A percentile compares a stretch with the other conserved stretches of the same genome.
Evolutionary conservation across 2,113 vertebrate genomes (phyloP).

Genomic region (Psilopsiagon aurifrons): DNA sequence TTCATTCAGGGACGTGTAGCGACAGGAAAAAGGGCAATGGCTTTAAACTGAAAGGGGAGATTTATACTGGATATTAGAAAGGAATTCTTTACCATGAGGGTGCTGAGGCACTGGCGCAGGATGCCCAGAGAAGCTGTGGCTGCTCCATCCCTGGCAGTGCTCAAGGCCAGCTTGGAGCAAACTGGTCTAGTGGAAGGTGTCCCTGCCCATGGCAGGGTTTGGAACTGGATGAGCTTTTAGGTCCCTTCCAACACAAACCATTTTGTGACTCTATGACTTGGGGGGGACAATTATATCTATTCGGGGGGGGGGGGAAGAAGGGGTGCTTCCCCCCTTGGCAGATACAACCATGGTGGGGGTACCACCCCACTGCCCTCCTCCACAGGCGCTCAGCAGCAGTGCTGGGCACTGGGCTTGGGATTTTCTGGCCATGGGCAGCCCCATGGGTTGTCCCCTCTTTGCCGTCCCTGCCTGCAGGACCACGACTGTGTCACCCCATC

Average conservation of each 20-base stretch:
- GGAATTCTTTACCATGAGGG: not conserved
- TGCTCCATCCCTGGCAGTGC: not conserved
- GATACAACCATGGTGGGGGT: not conserved
- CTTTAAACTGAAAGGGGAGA: not conserved
- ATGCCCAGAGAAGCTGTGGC: not conserved
- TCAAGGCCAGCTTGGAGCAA: not conserved
- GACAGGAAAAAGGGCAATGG: not conserved
- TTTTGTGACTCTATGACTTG: not conserved
- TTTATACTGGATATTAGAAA: not conserved
- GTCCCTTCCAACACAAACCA: not conserved
- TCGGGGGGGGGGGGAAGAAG: no score
- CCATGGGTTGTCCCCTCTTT: not conserved
- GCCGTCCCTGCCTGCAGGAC: not conserved
- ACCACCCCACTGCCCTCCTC: not conserved
- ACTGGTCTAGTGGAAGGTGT: not conserved
- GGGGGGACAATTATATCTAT: rapidly evolving
- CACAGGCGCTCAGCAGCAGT: rapidly evolving
- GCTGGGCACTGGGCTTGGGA: not conserved
- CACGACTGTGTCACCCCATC: rapidly evolving
- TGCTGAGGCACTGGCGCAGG: not conserved
- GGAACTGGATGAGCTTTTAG: not conserved
- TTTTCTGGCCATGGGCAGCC: not conserved
- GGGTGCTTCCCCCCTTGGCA: rapidly evolving
- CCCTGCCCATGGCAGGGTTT: not conserved
- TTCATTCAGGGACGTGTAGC: not conserved